Conservation (phyloP, 2,888 invertebrate species). For the Orthosia gracilis region DNA sequence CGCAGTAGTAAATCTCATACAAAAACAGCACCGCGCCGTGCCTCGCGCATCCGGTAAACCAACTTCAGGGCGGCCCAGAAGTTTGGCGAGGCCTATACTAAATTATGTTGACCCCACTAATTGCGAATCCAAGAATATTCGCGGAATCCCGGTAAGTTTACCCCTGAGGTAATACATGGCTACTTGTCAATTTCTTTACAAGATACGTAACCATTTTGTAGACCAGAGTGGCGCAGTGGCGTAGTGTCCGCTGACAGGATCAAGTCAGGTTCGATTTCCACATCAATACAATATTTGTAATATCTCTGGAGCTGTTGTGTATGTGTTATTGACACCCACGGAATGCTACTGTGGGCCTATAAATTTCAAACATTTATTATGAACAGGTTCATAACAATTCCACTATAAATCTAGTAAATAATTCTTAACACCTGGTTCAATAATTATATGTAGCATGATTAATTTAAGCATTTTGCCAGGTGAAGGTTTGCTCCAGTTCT, state of each 20-base stretch:
- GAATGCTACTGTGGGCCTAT: constrained; percentile 59
- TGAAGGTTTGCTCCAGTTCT: background rate
- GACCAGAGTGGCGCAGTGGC: constrained; percentile 23
- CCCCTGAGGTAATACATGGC: constrained; percentile 21
- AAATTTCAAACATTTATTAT: constrained; percentile 52
- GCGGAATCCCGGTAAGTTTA: constrained; percentile 20
- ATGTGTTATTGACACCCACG: constrained; percentile 46
- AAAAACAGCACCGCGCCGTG: too few species aligned
- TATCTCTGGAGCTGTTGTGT: constrained; percentile 40
- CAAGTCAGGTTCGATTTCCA: constrained; percentile 27
- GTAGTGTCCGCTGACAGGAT: constrained; percentile 17
- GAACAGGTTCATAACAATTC: constrained; percentile 16
- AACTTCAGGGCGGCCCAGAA: too few species aligned
- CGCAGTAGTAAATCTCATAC: too few species aligned
- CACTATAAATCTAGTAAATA: constrained; percentile 7
- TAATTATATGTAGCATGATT: background rate
- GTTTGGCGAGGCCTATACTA: too few species aligned
- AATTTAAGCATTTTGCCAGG: background rate
- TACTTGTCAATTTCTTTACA: constrained; percentile 24
- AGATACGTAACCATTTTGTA: constrained; percentile 51
- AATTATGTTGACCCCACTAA: background rate
- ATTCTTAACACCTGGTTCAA: background rate
- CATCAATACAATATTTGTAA: constrained; percentile 45
- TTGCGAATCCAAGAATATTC: constrained; percentile 20
- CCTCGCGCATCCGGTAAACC: too few species aligned